Percentiles rank a stretch among this genome's conserved stretches.
Conservation (phyloP, 2,797 vertebrate genomes). For the Cuculus canorus region DNA sequence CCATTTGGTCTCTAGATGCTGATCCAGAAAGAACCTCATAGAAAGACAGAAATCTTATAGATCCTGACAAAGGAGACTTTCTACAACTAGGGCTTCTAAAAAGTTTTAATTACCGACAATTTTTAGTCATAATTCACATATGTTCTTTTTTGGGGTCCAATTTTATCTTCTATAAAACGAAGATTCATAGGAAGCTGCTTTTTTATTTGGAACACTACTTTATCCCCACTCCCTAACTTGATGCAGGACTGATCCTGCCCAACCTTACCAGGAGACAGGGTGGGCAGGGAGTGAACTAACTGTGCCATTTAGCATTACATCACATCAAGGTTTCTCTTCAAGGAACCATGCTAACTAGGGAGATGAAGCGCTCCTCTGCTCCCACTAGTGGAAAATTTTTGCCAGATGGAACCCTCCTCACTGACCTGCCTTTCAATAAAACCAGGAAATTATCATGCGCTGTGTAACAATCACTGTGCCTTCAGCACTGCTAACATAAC, state of each 20-base stretch:
- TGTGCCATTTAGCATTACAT: background rate
- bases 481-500: background rate
- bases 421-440: background rate
- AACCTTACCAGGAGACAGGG: background rate
- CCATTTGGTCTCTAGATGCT: background rate
- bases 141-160: fast-evolving
- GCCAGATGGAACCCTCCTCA: background rate
- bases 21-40: background rate
- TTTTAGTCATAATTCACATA: background rate
- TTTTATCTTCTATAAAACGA: background rate
- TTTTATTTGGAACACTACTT: background rate
- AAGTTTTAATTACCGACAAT: background rate
- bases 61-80: background rate
- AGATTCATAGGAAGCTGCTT: background rate
- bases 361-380: background rate
- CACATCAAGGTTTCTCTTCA: background rate
- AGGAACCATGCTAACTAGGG: background rate
- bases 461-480: background rate
- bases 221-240: background rate
- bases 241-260: background rate
- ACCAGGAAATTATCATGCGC: background rate
- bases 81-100: background rate
- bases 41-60: background rate
- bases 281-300: background rate
- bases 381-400: background rate